A percentile compares a stretch with the other conserved stretches of the same genome.
phyloP scores from a whole-genome alignment of 2,888 invertebrate species.

The Adelphocoris suturalis region DNA sequence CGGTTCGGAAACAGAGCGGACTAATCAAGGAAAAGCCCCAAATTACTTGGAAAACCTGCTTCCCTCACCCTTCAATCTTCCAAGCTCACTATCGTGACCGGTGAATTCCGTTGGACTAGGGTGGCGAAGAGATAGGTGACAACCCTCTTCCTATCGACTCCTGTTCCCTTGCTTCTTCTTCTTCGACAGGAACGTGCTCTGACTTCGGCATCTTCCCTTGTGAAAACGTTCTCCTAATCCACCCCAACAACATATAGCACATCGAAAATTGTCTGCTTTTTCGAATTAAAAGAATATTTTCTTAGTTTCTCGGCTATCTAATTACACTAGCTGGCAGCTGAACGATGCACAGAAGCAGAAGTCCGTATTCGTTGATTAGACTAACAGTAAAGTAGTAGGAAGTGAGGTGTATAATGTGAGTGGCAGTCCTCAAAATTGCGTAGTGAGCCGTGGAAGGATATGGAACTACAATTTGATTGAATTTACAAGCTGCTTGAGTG shows the following conservation, averaged over 20 bases:
- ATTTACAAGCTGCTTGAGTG: no score
- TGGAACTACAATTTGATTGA: no score
- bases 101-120: not conserved
- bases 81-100: slow-evolving; percentile 11
- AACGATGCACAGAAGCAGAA: no score
- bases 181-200: slow-evolving; percentile 6
- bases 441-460: no score
- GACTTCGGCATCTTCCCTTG: not conserved
- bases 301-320: no score
- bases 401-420: no score
- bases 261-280: not conserved
- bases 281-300: not conserved
- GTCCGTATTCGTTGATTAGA: no score
- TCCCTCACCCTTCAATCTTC: not conserved
- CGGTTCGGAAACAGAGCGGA: not conserved
- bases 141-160: slow-evolving; percentile 50
- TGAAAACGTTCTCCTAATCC: not conserved
- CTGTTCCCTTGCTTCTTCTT: not conserved
- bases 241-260: not conserved
- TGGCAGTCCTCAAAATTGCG: no score
- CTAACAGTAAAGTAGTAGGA: no score
- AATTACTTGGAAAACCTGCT: slow-evolving; percentile 41
- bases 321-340: no score
- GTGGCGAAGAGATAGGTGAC: slow-evolving; percentile 29
- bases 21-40: slow-evolving; percentile 47